Evolutionary conservation across 2,797 vertebrate species (phyloP).

Genomic region (Silurus lanzhouensis): DNA sequence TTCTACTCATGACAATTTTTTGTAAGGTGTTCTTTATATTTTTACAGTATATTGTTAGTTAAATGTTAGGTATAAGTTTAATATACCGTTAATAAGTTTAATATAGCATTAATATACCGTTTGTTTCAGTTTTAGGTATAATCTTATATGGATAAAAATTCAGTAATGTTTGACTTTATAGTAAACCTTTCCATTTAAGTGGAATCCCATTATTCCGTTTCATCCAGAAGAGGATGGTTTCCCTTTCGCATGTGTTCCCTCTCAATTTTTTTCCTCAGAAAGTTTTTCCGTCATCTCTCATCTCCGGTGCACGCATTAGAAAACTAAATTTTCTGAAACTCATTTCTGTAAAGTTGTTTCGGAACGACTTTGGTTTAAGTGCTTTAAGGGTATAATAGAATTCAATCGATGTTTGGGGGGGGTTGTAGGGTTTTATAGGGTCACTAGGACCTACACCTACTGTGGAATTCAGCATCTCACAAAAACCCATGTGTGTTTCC

Average conservation of each 20-base stretch:
- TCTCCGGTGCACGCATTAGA: neutral
- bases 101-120: neutral
- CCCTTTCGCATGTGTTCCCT: neutral
- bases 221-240: neutral
- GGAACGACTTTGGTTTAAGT: neutral
- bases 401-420: neutral
- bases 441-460: neutral
- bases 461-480: neutral
- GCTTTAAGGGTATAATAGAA: neutral
- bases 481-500: constrained; percentile 5
- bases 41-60: neutral
- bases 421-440: neutral
- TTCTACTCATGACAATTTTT: neutral
- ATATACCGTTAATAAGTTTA: neutral
- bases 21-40: neutral
- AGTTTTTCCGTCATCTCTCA: neutral
- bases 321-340: constrained; percentile 2
- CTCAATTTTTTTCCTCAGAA: neutral
- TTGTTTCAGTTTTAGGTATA: neutral
- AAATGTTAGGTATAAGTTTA: neutral
- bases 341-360: constrained; percentile 11
- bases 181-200: neutral
- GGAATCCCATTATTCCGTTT: neutral
- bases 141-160: neutral
- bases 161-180: neutral